Percentiles rank a stretch among this genome's conserved stretches.
Conservation (phyloP, 2,797 vertebrate species). For the Sternotherus odoratus region DNA sequence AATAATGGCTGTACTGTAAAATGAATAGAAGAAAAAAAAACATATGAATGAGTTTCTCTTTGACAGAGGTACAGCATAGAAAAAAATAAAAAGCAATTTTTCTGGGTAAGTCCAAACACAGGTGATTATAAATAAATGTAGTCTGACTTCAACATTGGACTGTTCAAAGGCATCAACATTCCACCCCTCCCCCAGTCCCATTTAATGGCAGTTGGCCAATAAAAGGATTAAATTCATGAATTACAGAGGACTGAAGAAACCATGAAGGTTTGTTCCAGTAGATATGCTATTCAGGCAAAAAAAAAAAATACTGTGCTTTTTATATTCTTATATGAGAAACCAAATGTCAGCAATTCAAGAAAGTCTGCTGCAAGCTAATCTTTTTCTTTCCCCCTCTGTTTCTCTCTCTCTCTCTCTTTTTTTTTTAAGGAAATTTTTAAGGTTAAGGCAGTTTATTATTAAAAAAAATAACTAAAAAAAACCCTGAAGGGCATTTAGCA, state of each 20-base stretch:
- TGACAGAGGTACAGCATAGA: slow-evolving; percentile 1
- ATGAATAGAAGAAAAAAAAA: neutral
- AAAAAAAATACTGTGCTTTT: neutral
- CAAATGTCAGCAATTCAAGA: neutral
- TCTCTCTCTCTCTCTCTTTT: neutral
- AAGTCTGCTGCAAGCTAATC: neutral
- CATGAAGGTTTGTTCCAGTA: neutral
- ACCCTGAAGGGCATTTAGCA: neutral
- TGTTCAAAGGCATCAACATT: neutral
- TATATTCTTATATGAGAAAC: neutral
- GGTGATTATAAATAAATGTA: slow-evolving; percentile 11
- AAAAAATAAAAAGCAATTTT: neutral
- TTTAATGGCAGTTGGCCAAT: neutral
- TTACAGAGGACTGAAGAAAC: neutral
- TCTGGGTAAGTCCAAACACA: neutral
- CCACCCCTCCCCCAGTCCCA: neutral
- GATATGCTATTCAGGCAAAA: too few species aligned
- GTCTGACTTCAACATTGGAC: neutral
- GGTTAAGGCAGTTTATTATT: neutral
- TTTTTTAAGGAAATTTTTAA: too few species aligned
- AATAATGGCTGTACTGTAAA: neutral
- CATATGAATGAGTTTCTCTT: neutral
- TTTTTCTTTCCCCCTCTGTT: neutral
- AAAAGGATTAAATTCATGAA: neutral
- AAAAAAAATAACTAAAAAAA: too few species aligned